Evolutionary conservation across 2,113 vertebrate genomes (phyloP).

Genomic region (Nesoenas mayeri): DNA sequence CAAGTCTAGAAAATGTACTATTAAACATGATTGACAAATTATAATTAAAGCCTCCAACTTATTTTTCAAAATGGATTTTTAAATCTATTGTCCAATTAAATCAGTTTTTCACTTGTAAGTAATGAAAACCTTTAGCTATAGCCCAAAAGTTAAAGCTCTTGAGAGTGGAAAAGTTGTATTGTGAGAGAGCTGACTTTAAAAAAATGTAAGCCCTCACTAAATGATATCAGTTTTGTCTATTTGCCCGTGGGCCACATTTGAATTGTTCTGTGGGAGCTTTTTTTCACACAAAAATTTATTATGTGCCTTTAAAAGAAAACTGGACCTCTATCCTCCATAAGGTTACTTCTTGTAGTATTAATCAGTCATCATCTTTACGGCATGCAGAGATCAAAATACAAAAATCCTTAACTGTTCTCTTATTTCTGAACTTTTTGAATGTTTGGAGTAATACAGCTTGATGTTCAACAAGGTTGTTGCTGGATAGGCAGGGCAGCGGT

Average conservation of each 20-base stretch:
- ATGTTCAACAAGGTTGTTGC: background rate
- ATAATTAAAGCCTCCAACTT: background rate
- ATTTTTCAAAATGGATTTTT: background rate
- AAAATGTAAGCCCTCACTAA: background rate
- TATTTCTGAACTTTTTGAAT: background rate
- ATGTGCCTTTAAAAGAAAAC: background rate
- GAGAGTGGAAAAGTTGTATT: background rate
- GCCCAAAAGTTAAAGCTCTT: background rate
- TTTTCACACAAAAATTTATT: background rate
- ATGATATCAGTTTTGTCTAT: background rate
- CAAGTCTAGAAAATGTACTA: background rate
- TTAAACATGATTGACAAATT: background rate
- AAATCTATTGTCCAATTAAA: background rate
- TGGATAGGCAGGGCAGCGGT: conserved; percentile 22
- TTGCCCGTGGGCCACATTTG: background rate
- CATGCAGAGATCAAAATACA: background rate
- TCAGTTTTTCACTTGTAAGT: background rate
- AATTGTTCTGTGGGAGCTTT: background rate
- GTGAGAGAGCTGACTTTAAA: background rate
- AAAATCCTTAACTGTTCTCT: background rate
- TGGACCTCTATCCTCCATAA: background rate
- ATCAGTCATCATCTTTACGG: background rate
- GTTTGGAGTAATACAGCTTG: background rate
- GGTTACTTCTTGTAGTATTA: background rate
- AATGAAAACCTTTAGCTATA: background rate